These are phyloP conservation scores for Brachystomella parvula DNA, from an alignment of 1,140 invertebrate species.

Conservation along the genomic window DNA sequence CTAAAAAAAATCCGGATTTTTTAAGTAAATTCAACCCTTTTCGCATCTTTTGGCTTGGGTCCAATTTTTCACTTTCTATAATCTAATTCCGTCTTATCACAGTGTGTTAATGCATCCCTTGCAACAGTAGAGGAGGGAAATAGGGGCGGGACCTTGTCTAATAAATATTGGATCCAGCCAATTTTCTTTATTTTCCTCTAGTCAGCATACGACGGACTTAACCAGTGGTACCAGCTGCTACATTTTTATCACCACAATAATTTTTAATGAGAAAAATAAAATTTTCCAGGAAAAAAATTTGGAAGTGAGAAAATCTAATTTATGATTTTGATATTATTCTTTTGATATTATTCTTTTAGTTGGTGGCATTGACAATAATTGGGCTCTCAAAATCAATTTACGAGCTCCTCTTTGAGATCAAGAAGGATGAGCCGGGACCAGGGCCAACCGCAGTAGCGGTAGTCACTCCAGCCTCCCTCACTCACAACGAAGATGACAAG, in stretches of 20 bases:
- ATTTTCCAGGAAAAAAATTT: neutral
- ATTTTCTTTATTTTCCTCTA: too few species aligned
- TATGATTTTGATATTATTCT: neutral
- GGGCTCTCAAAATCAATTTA: conserved; percentile 13
- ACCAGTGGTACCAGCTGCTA: too few species aligned
- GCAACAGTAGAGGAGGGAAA: too few species aligned
- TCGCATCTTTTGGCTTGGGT: too few species aligned
- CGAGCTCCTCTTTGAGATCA: conserved; percentile 13
- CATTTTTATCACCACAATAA: neutral
- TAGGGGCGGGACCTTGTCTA: too few species aligned
- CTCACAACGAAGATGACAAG: neutral
- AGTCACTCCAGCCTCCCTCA: neutral
- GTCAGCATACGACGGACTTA: too few species aligned
- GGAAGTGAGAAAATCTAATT: neutral
- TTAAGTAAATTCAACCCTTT: too few species aligned
- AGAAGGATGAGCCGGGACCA: conserved; percentile 8
- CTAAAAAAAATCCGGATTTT: too few species aligned
- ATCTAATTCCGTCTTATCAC: too few species aligned
- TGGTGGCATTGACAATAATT: conserved; percentile 13
- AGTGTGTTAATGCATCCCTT: too few species aligned
- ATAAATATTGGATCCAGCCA: too few species aligned
- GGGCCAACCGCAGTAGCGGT: neutral
- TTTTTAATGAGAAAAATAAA: neutral
- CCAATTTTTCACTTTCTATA: too few species aligned
- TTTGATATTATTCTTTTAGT: conserved; percentile 7